Base-by-base conservation (phyloP, 2,113 vertebrate genomes). In the Girardinichthys multiradiatus region DNA sequence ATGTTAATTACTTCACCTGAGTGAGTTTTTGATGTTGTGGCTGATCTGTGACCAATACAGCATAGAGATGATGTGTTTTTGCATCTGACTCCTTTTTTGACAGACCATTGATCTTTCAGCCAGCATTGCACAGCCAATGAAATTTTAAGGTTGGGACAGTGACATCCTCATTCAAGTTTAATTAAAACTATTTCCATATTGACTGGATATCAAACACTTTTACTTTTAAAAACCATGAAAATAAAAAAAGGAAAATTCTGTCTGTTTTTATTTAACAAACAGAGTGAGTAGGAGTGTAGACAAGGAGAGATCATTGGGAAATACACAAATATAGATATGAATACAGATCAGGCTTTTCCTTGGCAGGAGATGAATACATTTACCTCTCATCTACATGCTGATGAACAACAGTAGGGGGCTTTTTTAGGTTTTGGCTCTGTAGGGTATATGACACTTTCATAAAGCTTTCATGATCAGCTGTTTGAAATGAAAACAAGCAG, bases 311-410 rank as follows among this genome's bases (percentile, higher is more conserved):
- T 87, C 77, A 80, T 77, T 82, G 85, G 86, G 71, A 86, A 82
- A 83, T 76, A 92, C 91, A 87, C 79, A 88, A 91, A 91, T 86
- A 54, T 14, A 19, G 65, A 64, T 80, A 87, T 90, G 86, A 91
- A 88, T 89, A 81, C 83, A 85, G 85, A 91, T 87, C 69, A 86
- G 74, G 72, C 79, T 81, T 64, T 70, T 72, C 39, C 80, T 79
- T 79, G 4, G 81, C 45, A 81, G 76, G 86, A 83, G 81, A 86
- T 42, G 77, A 90, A 90, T 90, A 83, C 79, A 89, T 89, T 91
- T 90, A 79, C 82, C 81, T 84, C 82, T 84, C 77, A 89, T 89
- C 77, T 89, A 61, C 87, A 90, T 88, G 83, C 64, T 86, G 80
- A 89, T 86, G 70, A 86, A 86, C 84, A 76, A 83, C 65, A 88